Percentiles rank a stretch among this genome's conserved stretches.
Conservation (phyloP, 2,113 vertebrate species). For the Talpa occidentalis region DNA sequence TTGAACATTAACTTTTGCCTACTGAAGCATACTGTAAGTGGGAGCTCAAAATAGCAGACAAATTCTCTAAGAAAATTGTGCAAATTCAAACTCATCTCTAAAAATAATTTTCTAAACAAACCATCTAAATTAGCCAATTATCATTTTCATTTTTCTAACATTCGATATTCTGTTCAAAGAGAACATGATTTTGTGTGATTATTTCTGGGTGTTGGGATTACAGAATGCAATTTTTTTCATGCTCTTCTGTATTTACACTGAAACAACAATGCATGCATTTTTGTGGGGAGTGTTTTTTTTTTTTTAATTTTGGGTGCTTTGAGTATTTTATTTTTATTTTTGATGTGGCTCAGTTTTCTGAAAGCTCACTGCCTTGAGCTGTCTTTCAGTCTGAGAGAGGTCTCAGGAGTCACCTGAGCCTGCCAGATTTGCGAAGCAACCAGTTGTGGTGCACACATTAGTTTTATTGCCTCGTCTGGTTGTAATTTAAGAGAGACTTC, state of each 20-base stretch:
- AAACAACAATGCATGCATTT: neutral
- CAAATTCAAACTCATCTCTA: constrained; percentile 61
- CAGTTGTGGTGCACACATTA: neutral
- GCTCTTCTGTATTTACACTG: constrained; percentile 19
- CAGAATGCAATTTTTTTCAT: neutral
- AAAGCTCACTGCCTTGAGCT: neutral
- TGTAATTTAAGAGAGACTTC: constrained; percentile 80
- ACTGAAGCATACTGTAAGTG: constrained; percentile 13
- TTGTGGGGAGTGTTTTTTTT: neutral
- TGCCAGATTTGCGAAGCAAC: constrained; percentile 21
- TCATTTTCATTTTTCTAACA: constrained; percentile 67
- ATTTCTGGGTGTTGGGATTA: neutral
- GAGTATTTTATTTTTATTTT: constrained; percentile 12
- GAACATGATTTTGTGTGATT: neutral
- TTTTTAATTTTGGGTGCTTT: neutral
- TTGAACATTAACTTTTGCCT: constrained; percentile 36
- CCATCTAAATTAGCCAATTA: constrained; percentile 11
- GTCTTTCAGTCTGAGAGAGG: neutral
- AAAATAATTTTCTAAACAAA: constrained; percentile 56
- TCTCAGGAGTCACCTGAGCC: constrained; percentile 29
- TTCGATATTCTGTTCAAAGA: constrained; percentile 70
- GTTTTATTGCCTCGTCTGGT: constrained; percentile 68
- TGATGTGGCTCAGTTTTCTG: neutral
- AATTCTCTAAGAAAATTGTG: constrained; percentile 58
- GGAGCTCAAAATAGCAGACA: constrained; percentile 43